Base-by-base conservation (phyloP, 2,113 vertebrate species). In the Petroica traversi region DNA sequence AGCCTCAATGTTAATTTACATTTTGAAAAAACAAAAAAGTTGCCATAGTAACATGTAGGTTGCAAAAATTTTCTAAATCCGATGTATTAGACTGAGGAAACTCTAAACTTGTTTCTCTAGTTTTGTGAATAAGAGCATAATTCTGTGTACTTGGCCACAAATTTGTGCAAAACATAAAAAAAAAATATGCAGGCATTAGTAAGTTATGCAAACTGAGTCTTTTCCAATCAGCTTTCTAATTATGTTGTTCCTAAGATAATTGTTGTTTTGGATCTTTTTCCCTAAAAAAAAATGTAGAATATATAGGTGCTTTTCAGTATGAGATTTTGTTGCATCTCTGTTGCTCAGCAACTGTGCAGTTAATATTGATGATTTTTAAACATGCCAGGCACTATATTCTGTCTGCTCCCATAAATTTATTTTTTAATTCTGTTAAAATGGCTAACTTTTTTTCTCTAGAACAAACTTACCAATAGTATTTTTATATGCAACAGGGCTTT, bases 201-300 rank as follows among this genome's bases (percentile, higher is more conserved):
- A 71, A 92, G 31, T 81, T 84, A 89, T 84, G 76, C 55, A 97
- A 89, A 74, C 7, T 2, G 41, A 91, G n/a, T 23, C 11, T 92
- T 91, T 92, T 93, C 43, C 34, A 91, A 28, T 91, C 64, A 85
- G 24, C 61, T 89, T 89, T 71, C 52, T 95, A 89, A 89, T 87
- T 87, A 67, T 91, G 61, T 86, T 92, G 19, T 67, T 92, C 29
- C 40, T 71, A 81, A 89, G 68, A 71, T 88, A 91, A 95, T 82
- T 43, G 12, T 45, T 93, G 57, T 61, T 90, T 90, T 67, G 33
- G 1, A 2, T 72, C 54, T 63, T 64, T 68, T 54, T 4, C 8
- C 6, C 12, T 34, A 19, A 77, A 90, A 93, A 93, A 34, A 52
- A 33, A 16, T 3, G 23, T 36, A 57, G 69, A 66, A 41, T 69